These are phyloP conservation scores for Diadumene lineata DNA, from an alignment of 92 coral and sea anemone species.

Conservation along the genomic window DNA sequence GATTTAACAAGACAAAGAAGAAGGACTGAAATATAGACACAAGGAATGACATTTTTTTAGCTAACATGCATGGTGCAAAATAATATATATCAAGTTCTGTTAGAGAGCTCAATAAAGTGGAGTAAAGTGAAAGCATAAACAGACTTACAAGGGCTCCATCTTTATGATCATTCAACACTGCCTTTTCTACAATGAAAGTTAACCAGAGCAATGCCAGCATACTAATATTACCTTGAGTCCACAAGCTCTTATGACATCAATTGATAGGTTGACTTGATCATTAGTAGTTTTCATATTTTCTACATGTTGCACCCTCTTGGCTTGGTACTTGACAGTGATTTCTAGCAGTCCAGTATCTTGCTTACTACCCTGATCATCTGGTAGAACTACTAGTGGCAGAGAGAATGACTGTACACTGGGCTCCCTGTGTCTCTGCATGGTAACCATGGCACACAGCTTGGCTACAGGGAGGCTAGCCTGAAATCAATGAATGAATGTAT, in stretches of 20 bases:
- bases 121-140: no score
- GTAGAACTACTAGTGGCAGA: constrained; percentile 74
- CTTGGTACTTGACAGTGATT: constrained; percentile 76
- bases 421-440: constrained; percentile 92
- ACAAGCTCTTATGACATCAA: constrained; percentile 81
- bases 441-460: constrained; percentile 95
- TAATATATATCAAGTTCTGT: no score
- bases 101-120: no score
- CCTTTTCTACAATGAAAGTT: no score
- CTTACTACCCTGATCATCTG: constrained; percentile 58
- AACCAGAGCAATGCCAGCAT: no score
- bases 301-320: constrained; percentile 23
- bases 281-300: constrained; percentile 26
- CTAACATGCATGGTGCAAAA: no score
- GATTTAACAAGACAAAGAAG: no score
- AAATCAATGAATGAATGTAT: neutral
- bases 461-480: constrained; percentile 91
- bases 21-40: no score
- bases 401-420: constrained; percentile 86
- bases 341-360: constrained; percentile 84
- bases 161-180: no score
- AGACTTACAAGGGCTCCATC: no score
- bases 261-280: constrained; percentile 74
- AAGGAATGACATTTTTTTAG: no score
- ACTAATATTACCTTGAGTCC: constrained; percentile 87